Evolutionary conservation across 2,797 vertebrate species (phyloP), one percentile per base, ranked within the genome.

Genomic region (Psittacula derbiana): DNA sequence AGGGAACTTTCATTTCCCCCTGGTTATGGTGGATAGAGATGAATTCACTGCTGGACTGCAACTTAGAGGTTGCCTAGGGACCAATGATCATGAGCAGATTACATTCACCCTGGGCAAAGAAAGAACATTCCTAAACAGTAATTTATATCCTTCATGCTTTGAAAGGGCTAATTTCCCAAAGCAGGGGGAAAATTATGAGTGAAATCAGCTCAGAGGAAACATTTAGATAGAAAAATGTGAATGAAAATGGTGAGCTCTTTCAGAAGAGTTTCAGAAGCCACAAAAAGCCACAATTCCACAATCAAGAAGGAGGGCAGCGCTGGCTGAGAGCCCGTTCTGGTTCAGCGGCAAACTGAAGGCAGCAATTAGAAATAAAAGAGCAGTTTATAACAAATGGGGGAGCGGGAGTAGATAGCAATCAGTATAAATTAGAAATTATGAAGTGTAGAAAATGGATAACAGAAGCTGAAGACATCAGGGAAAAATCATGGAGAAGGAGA

Each of bases 351-450:
- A 93, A 97, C 73, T 88, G 92, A 96, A 97, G 95, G 93, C 95
- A 95, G 95, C 95, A 96, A 94, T 97, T 96, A 95, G 94, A 95
- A 96, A 96, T 97, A 93, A 96, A 95, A 96, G 96, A 94, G 85
- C 80, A 96, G 95, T 95, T 94, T 94, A 92, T 95, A 96, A 95
- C 95, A 96, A 96, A 96, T 95, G 96, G 85, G 74, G 92, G 76
- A 91, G 92, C 1, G 11, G 91, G 89, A 96, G 96, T 79, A 94
- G 96, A 96, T 96, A 96, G 95, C 92, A 86, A 91, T 97, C 95
- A 84, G 91, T 96, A 94, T 93, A 96, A 93, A 96, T 96, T 94
- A 95, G 92, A 93, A 96, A 95, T 96, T 94, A 96, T 96, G 92
- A 95, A 91, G 91, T 97, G 95, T 86, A 94, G 90, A 94, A 96